A percentile compares a stretch with the other conserved stretches of the same genome.
Evolutionary conservation across 2,113 vertebrate species (phyloP).

Genomic region (Ramphastos sulfuratus): DNA sequence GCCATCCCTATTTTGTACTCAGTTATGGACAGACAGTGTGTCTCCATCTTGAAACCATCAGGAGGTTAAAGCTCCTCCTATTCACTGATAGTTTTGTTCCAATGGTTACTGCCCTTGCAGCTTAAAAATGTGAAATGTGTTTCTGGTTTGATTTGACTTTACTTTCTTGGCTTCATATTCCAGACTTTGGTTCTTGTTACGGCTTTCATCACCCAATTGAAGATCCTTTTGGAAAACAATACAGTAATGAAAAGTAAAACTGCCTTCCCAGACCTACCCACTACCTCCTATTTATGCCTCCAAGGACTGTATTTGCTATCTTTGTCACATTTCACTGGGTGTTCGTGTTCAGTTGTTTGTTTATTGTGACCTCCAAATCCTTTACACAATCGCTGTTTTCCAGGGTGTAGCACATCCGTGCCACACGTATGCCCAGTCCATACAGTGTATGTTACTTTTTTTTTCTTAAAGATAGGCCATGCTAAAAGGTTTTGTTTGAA

Average conservation of each 20-base stretch:
- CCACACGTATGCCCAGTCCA: not conserved
- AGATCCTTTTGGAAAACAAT: slow-evolving; percentile 37
- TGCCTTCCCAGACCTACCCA: not conserved
- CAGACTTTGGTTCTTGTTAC: slow-evolving; percentile 31
- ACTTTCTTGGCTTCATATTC: slow-evolving; percentile 14
- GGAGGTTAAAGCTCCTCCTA: not conserved
- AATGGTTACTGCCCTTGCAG: slow-evolving; percentile 1
- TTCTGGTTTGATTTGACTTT: not conserved
- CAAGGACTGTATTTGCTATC: not conserved
- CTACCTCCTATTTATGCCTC: slow-evolving; percentile 6
- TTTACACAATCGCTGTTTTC: not conserved
- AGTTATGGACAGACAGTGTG: not conserved
- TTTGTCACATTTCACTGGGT: not conserved
- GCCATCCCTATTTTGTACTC: not conserved
- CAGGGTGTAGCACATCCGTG: not conserved
- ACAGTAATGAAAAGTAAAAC: slow-evolving; percentile 16
- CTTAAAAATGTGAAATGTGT: slow-evolving; percentile 4
- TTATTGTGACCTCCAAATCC: not conserved
- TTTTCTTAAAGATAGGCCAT: not conserved
- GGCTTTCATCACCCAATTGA: slow-evolving; percentile 35
- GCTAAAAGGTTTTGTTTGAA: not conserved
- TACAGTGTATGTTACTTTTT: not conserved
- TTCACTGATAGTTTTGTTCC: slow-evolving; percentile 21
- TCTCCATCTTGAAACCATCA: slow-evolving; percentile 18
- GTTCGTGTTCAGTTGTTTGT: not conserved